Evolutionary conservation across 2,113 vertebrate species (phyloP).

Genomic region (Lepus americanus): DNA sequence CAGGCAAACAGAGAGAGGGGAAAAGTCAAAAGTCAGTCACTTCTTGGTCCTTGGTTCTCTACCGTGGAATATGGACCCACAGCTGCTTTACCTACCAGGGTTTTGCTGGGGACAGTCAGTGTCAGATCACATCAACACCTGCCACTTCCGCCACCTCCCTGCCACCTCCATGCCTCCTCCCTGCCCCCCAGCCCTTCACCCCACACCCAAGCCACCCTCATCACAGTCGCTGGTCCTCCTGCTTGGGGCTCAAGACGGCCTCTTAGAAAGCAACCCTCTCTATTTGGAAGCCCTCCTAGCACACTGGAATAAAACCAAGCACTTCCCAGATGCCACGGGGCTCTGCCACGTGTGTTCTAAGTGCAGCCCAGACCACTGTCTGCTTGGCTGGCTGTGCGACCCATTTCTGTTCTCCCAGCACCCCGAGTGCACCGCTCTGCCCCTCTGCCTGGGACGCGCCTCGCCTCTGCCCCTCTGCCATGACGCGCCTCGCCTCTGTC

Average conservation of each 20-base stretch:
- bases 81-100: neutral
- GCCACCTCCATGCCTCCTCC: neutral
- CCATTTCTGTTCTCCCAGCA: rapidly evolving
- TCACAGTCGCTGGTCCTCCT: rapidly evolving
- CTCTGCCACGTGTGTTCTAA: too few species aligned
- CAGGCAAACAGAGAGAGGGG: constrained; percentile 68
- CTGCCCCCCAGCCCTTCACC: too few species aligned
- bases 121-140: neutral
- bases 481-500: neutral
- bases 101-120: neutral
- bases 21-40: constrained; percentile 51
- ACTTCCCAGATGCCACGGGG: rapidly evolving
- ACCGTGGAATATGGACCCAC: neutral
- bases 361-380: rapidly evolving
- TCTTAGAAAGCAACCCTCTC: neutral
- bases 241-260: neutral
- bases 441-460: rapidly evolving
- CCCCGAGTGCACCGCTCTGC: rapidly evolving
- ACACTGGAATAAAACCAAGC: neutral
- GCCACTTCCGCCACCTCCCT: rapidly evolving
- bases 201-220: neutral
- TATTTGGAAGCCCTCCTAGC: neutral
- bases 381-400: neutral
- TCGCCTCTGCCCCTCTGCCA: rapidly evolving
- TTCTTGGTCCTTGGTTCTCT: neutral